These are phyloP conservation scores for Caenorhabditis auriculariae DNA, from an alignment of 2,888 invertebrate species.

Conservation along the genomic window DNA sequence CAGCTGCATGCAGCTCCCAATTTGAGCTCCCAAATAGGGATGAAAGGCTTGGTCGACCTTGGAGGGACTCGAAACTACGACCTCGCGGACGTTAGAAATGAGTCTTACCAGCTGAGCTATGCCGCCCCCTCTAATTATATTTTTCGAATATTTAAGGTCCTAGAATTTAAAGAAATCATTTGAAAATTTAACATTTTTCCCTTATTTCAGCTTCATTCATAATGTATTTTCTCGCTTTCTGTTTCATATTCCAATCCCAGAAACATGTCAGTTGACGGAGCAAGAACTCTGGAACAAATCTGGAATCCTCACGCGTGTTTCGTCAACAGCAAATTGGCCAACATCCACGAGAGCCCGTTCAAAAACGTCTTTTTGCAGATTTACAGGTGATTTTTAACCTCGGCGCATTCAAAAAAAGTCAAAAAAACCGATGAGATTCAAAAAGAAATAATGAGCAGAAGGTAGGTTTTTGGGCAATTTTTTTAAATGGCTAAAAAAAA, in stretches of 20 bases:
- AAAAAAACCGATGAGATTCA: too few relatives aligned
- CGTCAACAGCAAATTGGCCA: constrained; percentile 59
- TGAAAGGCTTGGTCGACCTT: too few relatives aligned
- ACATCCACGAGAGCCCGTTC: constrained; percentile 58
- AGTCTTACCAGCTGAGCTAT: too few relatives aligned
- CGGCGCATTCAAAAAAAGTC: too few relatives aligned
- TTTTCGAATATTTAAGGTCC: too few relatives aligned
- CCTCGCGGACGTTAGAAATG: too few relatives aligned
- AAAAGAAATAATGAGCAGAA: neutral
- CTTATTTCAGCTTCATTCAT: neutral
- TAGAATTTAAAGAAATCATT: too few relatives aligned
- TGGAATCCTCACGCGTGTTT: constrained; percentile 63
- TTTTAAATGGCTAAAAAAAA: neutral
- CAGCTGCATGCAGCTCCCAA: too few relatives aligned
- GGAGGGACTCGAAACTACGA: too few relatives aligned
- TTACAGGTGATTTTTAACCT: constrained; percentile 30
- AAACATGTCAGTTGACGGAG: constrained; percentile 62
- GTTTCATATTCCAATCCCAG: constrained; percentile 23
- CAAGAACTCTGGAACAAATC: constrained; percentile 52
- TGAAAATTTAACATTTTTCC: neutral
- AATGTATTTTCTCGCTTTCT: neutral
- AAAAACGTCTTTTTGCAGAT: constrained; percentile 62
- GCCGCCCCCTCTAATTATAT: too few relatives aligned
- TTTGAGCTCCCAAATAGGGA: too few relatives aligned
- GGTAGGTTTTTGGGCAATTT: neutral